phyloP scores from a whole-genome alignment of 2,113 vertebrate species.

The Erinaceus europaeus region DNA sequence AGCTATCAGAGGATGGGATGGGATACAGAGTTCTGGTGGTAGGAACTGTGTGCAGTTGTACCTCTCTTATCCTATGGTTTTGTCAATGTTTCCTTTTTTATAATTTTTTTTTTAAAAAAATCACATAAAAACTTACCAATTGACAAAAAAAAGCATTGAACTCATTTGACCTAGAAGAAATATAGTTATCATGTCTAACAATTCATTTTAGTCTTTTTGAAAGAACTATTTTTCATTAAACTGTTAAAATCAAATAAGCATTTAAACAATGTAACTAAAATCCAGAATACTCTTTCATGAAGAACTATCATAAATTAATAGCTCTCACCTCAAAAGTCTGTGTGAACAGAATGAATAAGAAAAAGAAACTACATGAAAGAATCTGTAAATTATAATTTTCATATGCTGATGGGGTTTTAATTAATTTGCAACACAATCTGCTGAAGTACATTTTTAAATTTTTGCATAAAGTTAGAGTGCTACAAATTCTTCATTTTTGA shows the following conservation, averaged over 20 bases:
- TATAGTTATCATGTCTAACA: neutral
- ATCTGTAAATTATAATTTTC: neutral
- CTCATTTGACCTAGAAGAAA: neutral
- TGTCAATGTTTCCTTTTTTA: too few relatives aligned
- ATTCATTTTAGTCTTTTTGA: neutral
- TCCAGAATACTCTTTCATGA: neutral
- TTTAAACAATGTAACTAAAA: neutral
- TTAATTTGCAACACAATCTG: constrained; percentile 33
- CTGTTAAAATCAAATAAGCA: constrained; percentile 15
- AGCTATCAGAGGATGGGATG: too few relatives aligned
- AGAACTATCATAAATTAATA: neutral
- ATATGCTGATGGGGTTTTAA: neutral
- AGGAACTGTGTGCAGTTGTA: too few relatives aligned
- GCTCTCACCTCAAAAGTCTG: constrained; percentile 16
- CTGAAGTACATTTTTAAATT: neutral
- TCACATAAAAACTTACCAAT: too few relatives aligned
- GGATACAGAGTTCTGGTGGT: too few relatives aligned
- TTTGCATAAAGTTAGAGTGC: neutral
- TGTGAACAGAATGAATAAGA: constrained; percentile 17
- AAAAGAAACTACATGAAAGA: neutral
- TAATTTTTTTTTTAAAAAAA: too few relatives aligned
- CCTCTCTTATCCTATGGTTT: too few relatives aligned
- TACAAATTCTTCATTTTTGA: neutral
- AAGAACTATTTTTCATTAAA: neutral
- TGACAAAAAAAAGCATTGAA: too few relatives aligned